Conservation (phyloP, 2,888 invertebrate species). For the Pemphredon lugubris region DNA sequence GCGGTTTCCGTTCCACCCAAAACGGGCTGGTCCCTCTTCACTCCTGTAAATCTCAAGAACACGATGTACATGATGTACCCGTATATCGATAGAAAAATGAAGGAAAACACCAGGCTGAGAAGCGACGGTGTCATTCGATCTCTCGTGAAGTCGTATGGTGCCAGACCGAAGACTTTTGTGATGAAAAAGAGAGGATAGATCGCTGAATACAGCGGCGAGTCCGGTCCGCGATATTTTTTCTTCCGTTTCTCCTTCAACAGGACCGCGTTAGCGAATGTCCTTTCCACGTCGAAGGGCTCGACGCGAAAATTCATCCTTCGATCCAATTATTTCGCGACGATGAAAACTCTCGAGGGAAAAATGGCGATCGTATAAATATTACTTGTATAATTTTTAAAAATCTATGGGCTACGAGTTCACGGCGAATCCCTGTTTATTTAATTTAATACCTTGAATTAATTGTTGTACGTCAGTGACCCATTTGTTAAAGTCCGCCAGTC, state of each 20-base stretch:
- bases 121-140: constrained; percentile 66
- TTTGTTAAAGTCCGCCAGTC: too few species aligned
- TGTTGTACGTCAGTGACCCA: too few species aligned
- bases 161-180: constrained; percentile 73
- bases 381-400: too few species aligned
- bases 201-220: constrained; percentile 72
- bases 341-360: not conserved
- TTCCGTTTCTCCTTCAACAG: constrained; percentile 8
- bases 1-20: constrained; percentile 65
- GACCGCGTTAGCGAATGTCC: constrained; percentile 5
- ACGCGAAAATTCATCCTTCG: not conserved
- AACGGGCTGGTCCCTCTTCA: constrained; percentile 41
- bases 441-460: too few species aligned
- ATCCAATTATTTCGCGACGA: not conserved
- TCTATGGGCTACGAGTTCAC: too few species aligned
- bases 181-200: constrained; percentile 70
- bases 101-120: constrained; percentile 51
- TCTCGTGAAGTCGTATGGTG: constrained; percentile 72
- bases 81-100: constrained; percentile 49
- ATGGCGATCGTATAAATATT: not conserved
- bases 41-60: constrained; percentile 22
- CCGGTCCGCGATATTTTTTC: constrained; percentile 61
- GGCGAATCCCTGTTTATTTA: too few species aligned
- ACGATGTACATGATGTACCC: constrained; percentile 56
- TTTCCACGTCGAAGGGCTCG: constrained; percentile 46